Evolutionary conservation across 2,888 invertebrate genomes (phyloP).

Genomic region (Lithophane leautieri): DNA sequence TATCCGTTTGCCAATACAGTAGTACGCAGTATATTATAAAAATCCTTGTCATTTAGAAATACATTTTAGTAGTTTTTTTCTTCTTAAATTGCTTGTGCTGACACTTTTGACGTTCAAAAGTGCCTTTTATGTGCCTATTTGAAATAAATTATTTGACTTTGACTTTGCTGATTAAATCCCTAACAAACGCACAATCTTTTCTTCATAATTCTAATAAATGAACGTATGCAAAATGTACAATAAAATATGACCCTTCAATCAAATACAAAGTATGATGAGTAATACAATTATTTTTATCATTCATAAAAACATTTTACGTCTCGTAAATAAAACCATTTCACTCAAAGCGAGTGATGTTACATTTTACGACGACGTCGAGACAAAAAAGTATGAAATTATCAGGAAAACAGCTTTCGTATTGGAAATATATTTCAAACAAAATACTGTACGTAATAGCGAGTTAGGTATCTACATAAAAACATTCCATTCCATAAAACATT

Average conservation of each 20-base stretch:
- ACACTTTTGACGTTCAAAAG: no score
- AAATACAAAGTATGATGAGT: slow-evolving; percentile 13
- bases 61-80: neutral
- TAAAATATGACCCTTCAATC: neutral
- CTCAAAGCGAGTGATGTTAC: slow-evolving; percentile 39
- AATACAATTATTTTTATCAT: slow-evolving; percentile 30
- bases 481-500: neutral
- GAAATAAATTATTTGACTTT: no score
- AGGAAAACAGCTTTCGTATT: slow-evolving; percentile 2
- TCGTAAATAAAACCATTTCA: slow-evolving; percentile 40
- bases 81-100: no score
- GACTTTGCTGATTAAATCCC: no score
- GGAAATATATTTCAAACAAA: neutral
- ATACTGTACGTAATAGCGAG: no score
- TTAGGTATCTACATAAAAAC: neutral
- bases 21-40: neutral
- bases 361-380: slow-evolving; percentile 43
- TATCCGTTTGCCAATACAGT: neutral
- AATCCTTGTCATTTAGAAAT: neutral
- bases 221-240: neutral
- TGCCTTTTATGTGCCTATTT: no score
- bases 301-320: slow-evolving; percentile 39
- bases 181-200: neutral
- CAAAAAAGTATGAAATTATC: slow-evolving; percentile 30
- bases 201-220: neutral